Evolutionary conservation across 2,113 vertebrate genomes (phyloP).

Genomic region (Pheucticus melanocephalus): DNA sequence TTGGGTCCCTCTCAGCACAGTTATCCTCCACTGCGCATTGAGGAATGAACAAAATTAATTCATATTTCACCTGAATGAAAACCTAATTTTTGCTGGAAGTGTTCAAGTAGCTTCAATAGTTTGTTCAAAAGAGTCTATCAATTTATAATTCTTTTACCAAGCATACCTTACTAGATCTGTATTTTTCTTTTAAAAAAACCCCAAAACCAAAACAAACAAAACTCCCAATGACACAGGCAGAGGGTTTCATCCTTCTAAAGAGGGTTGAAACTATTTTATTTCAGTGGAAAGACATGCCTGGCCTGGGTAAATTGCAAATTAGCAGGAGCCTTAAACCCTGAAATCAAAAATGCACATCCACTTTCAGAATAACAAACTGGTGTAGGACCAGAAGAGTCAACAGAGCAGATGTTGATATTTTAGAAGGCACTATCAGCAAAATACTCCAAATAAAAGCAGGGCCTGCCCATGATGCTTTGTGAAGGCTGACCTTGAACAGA

Average conservation of each 20-base stretch:
- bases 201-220: neutral
- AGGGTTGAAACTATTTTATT: neutral
- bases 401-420: neutral
- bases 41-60: no score
- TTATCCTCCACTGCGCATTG: neutral
- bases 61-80: neutral
- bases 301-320: neutral
- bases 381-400: neutral
- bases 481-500: neutral
- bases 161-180: neutral
- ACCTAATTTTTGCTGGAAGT: neutral
- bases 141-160: neutral
- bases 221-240: fast-evolving
- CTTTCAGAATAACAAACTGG: neutral
- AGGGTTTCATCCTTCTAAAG: neutral
- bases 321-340: neutral
- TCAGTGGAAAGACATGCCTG: neutral
- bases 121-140: neutral
- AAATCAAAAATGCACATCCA: neutral
- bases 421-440: neutral
- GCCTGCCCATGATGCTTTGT: neutral
- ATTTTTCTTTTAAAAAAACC: neutral
- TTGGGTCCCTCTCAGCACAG: neutral
- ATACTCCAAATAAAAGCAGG: neutral
- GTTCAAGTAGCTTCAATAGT: neutral